Evolutionary conservation across 2,888 invertebrate species (phyloP).

Genomic region (Hymenopus coronatus): DNA sequence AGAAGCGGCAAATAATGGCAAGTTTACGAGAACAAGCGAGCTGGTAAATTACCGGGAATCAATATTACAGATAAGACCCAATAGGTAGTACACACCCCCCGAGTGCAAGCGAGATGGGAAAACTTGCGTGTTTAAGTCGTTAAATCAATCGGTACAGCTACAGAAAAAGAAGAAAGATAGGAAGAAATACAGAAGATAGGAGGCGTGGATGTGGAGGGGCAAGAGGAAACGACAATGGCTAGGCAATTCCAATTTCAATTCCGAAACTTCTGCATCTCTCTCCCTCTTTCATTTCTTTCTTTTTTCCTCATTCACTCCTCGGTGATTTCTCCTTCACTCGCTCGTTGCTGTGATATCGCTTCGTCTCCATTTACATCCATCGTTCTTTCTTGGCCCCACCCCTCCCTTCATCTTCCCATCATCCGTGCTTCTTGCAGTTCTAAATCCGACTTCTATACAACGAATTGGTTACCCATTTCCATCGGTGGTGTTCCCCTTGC

Average conservation of each 20-base stretch:
- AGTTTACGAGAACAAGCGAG: constrained; percentile 2
- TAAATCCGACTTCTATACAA: constrained; percentile 32
- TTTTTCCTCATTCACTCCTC: constrained; percentile 14
- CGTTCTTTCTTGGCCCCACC: not conserved
- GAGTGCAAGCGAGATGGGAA: not conserved
- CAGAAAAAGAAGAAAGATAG: constrained; percentile 3
- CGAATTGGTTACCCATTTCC: constrained; percentile 34
- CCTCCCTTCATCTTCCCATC: constrained; percentile 10
- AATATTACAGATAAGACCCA: constrained; percentile 21
- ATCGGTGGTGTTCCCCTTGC: constrained; percentile 19
- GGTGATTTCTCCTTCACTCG: constrained; percentile 19
- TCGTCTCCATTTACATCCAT: constrained; percentile 18
- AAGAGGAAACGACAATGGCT: constrained; percentile 31
- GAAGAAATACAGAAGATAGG: constrained; percentile 15
- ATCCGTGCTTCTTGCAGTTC: constrained; percentile 15
- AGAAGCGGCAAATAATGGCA: not conserved
- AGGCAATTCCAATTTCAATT: constrained; percentile 34
- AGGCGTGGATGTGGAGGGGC: not conserved
- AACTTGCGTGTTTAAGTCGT: constrained; percentile 14
- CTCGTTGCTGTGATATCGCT: constrained; percentile 11
- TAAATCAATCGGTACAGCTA: constrained; percentile 9
- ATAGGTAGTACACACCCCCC: not conserved
- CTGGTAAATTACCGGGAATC: constrained; percentile 22
- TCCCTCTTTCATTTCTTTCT: constrained; percentile 17
- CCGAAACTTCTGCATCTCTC: constrained; percentile 23